Percentiles rank a stretch among this genome's conserved stretches.
phyloP scores from a whole-genome alignment of 2,888 invertebrate genomes.

The Cerceris ruficornis region DNA sequence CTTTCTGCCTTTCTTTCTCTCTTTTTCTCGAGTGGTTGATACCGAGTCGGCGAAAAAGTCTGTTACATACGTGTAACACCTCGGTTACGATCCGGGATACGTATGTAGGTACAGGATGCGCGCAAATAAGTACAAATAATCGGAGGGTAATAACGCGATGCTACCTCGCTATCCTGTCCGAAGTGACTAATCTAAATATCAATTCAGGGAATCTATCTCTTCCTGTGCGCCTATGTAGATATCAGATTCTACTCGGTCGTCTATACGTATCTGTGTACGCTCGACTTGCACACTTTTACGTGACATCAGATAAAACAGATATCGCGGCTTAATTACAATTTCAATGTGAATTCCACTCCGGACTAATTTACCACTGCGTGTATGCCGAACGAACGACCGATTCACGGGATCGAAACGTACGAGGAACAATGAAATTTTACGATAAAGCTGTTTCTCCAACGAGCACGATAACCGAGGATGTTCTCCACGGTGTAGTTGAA shows the following conservation, averaged over 20 bases:
- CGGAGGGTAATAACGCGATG: slow-evolving; percentile 45
- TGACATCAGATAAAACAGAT: slow-evolving; percentile 54
- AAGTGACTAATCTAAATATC: slow-evolving; percentile 60
- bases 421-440: not conserved
- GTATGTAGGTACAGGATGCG: slow-evolving; percentile 12
- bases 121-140: slow-evolving; percentile 47
- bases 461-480: too few species aligned
- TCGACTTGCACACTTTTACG: slow-evolving; percentile 30
- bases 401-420: not conserved
- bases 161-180: slow-evolving; percentile 18
- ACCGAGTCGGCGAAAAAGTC: not conserved
- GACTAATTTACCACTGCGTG: slow-evolving; percentile 51
- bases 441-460: not conserved
- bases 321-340: slow-evolving; percentile 56
- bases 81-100: slow-evolving; percentile 18
- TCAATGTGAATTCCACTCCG: slow-evolving; percentile 50
- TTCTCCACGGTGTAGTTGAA: too few species aligned
- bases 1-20: too few species aligned
- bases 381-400: slow-evolving; percentile 50
- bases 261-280: not conserved
- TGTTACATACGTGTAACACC: slow-evolving; percentile 26
- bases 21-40: too few species aligned
- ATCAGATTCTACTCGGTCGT: slow-evolving; percentile 13
- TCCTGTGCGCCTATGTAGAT: slow-evolving; percentile 28
- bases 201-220: slow-evolving; percentile 49